Evolutionary conservation across 2,797 vertebrate species (phyloP), one percentile per base, ranked within the genome.

Genomic region (Enteromius trimaculatus): DNA sequence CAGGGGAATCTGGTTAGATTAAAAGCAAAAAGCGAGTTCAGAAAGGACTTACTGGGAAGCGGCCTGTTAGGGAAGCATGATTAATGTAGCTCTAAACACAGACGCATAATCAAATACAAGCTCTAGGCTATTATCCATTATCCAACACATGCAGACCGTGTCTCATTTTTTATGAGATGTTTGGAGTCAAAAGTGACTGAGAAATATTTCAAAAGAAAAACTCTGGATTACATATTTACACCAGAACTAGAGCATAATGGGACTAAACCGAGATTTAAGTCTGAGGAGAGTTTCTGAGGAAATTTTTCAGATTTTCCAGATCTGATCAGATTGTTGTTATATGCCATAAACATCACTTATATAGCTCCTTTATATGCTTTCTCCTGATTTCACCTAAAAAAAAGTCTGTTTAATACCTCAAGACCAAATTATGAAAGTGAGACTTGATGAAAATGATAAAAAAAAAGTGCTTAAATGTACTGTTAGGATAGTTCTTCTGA

Each of bases 21-120:
- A 47, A 77, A 85, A 75, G 74, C 64, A 85, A 79, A 85, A 47
- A 77, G 3, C 16, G 42, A 69, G 74, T 44, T 76, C 51, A 82
- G 31, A 47, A 80, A 72, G 16, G n/a, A 53, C 58, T 29, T n/a
- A 3, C 53, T 68, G 49, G 53, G 16, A 84, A 74, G 49, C 23
- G 1, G 23, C 39, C 29, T 23, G 23, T 44, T 49, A 62, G 49
- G 42, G 21, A 47, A 65, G 31, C 65, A 39, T n/a, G 34, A 69
- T 76, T 58, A 69, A 34, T 53, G 47, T 9, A 4, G 31, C 58
- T 47, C 37, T 65, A 76, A 77, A 79, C 82, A n/a, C 69, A 1
- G 42, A 19, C 7, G 64, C 53, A 58, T 70, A 17, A 39, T 72
- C 29, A 68, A 51, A 77, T 26, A n/a, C 16, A 51, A 42, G 19